Evolutionary conservation across 2,113 vertebrate species (phyloP), one percentile per base, ranked within the genome.

Genomic region (Tragelaphus strepsiceros): DNA sequence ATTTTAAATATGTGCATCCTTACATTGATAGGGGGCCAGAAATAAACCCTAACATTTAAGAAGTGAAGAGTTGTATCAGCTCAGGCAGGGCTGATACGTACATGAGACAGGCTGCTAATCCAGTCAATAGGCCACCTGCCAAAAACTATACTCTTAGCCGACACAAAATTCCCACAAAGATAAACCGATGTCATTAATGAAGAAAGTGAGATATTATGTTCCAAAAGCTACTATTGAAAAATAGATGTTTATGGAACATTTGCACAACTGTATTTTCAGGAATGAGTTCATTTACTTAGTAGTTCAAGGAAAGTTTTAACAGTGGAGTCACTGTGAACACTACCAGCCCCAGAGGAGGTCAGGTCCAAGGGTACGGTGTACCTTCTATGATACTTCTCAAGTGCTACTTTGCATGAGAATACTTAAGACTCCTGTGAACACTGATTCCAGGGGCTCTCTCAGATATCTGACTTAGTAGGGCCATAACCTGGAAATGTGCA

Each of bases 241-340:
- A 17, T 3, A 84, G 43, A 81, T 81, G 16, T 46, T 80, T 78
- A 78, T 61, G 24, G 56, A 96, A 90, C 14, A 10, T 83, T 53
- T 3, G 3, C 14, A 90, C 35, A 88, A 32, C n/a, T 54, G 10
- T 19, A 84, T 67, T 58, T 82, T 91, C 67, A 82, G 58, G 28
- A 61, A 49, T 54, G 46, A 74, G 21, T 53, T 91, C 21, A 35
- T 58, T 88, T 58, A 59, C 43, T 46, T 74, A 32, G 11, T 19
- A 59, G 46, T 59, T 86, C n/a, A 85, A 51, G 35, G 26, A 39
- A 53, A 81, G n/a, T 59, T 90, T 92, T 61, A 58, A 89, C 88
- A 81, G n/a, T 53, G 26, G 30, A 81, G 53, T 32, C 5, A 26
- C 26, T 62, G 21, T 14, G 22, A n/a, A 53, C 28, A 64, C 56